Evolutionary conservation across 2,113 vertebrate genomes (phyloP).

Genomic region (Channa maculata): DNA sequence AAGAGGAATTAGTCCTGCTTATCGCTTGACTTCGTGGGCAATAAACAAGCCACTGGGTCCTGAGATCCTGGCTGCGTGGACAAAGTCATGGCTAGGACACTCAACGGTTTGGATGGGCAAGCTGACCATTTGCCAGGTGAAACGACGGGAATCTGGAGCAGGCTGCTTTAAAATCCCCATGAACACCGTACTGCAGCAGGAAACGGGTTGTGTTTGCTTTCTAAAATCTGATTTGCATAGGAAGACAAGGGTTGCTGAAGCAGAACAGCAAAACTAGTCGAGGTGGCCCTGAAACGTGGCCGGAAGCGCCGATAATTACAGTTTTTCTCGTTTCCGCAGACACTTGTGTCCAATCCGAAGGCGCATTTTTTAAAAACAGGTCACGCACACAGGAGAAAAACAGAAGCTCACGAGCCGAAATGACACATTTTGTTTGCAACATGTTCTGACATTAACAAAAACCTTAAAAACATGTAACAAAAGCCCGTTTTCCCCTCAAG

Average conservation of each 20-base stretch:
- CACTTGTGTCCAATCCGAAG: too few species aligned
- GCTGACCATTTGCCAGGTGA: constrained; percentile 42
- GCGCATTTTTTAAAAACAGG: too few species aligned
- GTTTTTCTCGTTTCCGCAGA: too few species aligned
- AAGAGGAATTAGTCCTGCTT: constrained; percentile 20
- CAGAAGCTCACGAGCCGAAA: too few species aligned
- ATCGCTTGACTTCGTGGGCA: constrained; percentile 31
- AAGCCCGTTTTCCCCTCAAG: too few species aligned
- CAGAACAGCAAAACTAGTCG: not conserved
- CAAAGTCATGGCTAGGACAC: constrained; percentile 78
- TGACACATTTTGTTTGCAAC: too few species aligned
- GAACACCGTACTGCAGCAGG: not conserved
- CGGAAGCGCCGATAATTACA: too few species aligned
- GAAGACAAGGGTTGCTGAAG: too few species aligned
- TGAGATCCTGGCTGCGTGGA: constrained; percentile 51
- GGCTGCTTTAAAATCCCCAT: constrained; percentile 32
- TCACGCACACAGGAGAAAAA: too few species aligned
- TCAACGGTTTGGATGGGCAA: constrained; percentile 10
- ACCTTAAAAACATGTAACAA: too few species aligned
- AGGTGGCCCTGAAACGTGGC: not conserved
- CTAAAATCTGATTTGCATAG: not conserved
- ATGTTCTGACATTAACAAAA: too few species aligned
- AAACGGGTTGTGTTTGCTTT: not conserved
- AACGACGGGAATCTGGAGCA: constrained; percentile 41
- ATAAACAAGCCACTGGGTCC: constrained; percentile 55